Base-by-base conservation (phyloP, 2,797 vertebrate genomes). In the Anas georgica region DNA sequence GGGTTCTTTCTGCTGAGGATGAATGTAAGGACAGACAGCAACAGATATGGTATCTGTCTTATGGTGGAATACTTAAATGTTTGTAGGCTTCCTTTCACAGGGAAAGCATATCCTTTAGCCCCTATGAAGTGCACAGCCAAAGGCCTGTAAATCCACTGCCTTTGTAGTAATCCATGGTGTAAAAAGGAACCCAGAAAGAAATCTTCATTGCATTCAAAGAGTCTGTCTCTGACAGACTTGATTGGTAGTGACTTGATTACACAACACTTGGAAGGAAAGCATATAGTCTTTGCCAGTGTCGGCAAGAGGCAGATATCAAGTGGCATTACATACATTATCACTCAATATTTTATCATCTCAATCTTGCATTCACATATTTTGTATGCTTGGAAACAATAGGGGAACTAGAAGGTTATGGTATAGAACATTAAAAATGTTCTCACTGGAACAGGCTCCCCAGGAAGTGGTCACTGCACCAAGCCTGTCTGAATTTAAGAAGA, bases 31-130 rank as follows among this genome's bases (percentile, higher is more conserved):
- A 63, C 5, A 75, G 56, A 68, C 37, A n/a, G n/a, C 45, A n/a
- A 79, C 35, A 72, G 39, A 45, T 16, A 29, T 0, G 0, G 17
- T 18, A 39, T 18, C 33, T 22, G 17, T 64, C 66, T 11, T 59
- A 62, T 60, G 17, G 16, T 50, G 17, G 41, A 82, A 80, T n/a
- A 3, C 17, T 69, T 45, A 79, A 82, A 78, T 13, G 7, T 78
- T 1, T 3, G 1, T 6, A 52, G 29, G 21, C 2, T 73, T 59
- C 33, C 37, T 68, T 28, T 79, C 35, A 60, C 45, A 52, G 17
- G 23, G 29, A 75, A 70, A 89, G 56, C 12, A 82, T 26, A 48
- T 15, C 1, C 20, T 7, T 18, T 18, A 54, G 6, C 2, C 14
- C 25, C 23, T 28, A n/a, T 52, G n/a, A 80, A 72, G 31, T 14